Conservation (phyloP, 2,113 vertebrate genomes). For the Chelonoidis abingdonii region DNA sequence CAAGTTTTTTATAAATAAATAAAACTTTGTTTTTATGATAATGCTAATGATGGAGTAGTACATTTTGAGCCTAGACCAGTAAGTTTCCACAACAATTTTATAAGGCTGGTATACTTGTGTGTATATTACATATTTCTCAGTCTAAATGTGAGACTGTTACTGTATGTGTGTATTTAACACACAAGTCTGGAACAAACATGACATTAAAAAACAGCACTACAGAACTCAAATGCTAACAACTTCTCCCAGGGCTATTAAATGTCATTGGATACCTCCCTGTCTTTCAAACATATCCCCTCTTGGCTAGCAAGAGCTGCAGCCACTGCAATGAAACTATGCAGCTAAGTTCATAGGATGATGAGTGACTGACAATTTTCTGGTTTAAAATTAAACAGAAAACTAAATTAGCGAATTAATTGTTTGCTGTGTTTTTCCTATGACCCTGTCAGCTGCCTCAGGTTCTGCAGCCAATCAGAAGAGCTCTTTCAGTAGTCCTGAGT, state of each 20-base stretch:
- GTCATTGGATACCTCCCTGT: background rate
- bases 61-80: accelerated
- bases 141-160: background rate
- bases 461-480: conserved; percentile 77
- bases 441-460: conserved; percentile 84
- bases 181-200: accelerated
- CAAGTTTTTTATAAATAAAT: accelerated
- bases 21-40: background rate
- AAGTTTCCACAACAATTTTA: background rate
- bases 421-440: conserved; percentile 85
- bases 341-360: conserved; percentile 62
- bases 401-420: conserved; percentile 96
- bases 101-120: accelerated
- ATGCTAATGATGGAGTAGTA: accelerated
- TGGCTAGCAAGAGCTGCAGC: conserved; percentile 28
- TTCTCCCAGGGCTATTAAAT: background rate
- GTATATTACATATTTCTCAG: accelerated
- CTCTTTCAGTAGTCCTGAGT: conserved; percentile 41
- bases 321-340: conserved; percentile 46
- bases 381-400: conserved; percentile 93
- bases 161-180: background rate
- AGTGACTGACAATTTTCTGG: conserved; percentile 90
- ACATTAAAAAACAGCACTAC: accelerated
- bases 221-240: background rate
- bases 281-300: conserved; percentile 31